Evolutionary conservation across 2,888 invertebrate species (phyloP), one percentile per base, ranked within the genome.

Genomic region (Drosophila meridiana): DNA sequence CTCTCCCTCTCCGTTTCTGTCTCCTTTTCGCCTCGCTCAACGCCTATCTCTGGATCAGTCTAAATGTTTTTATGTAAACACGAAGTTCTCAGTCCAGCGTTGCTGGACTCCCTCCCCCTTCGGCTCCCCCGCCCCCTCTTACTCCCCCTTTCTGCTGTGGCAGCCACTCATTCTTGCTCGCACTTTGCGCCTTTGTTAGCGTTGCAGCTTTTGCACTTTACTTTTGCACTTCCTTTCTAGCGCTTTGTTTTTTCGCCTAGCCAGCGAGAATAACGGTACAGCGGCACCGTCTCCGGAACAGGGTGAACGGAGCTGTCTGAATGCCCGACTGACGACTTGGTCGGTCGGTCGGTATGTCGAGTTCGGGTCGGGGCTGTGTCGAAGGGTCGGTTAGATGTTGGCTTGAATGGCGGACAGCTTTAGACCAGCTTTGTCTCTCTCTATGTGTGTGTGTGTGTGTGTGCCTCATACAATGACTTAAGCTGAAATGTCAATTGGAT

Each of bases 401-500:
- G 68, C 80, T 82, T 82, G 76, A 84, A 86, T 80, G 69, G 73
- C 83, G 82, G 72, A 82, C 82, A 83, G 83, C 82, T 85, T 81
- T 76, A 68, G 76, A 43, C 45, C 68, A 67, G 61, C 66, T 70
- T 70, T 66, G 63, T 42, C 42, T 42, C n/a, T 50, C 28, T 47
- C 43, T 60, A 45, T 77, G 73, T 76, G 77, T 74, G 36, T 73
- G 11, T 47, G 43, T 38, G 14, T 58, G 50, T 64, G 55, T 77
- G 79, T 75, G 81, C 84, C 69, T 76, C 73, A 83, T 71, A 88
- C 82, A 86, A 86, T 86, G 89, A 90, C 87, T 86, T 86, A 86
- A 86, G 86, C 86, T 90, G 84, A 90, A 86, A 86, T 86, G 86
- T 86, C 86, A 86, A 86, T 86, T 90, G 86, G 89, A 88, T 88